Evolutionary conservation across 1,140 invertebrate species (phyloP).

Genomic region (Artemia franciscana): DNA sequence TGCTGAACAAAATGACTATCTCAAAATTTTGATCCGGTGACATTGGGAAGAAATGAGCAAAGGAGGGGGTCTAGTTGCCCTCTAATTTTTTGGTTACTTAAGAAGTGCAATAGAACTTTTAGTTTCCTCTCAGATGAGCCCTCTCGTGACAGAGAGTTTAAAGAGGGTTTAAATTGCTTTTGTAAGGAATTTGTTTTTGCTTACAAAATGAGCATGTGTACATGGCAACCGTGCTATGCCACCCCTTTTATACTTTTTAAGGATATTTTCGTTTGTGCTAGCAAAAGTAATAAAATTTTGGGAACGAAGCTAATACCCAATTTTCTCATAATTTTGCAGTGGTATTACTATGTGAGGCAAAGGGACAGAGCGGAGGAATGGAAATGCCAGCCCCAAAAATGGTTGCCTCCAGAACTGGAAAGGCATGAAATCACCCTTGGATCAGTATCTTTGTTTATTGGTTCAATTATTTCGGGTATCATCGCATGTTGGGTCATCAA

Average conservation of each 20-base stretch:
- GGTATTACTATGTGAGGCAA: constrained; percentile 38
- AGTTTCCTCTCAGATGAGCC: too few species aligned
- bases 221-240: too few species aligned
- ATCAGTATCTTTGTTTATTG: constrained; percentile 29
- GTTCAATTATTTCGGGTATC: constrained; percentile 27
- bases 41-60: too few species aligned
- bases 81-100: too few species aligned
- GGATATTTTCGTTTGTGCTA: not conserved
- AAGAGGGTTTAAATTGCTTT: too few species aligned
- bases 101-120: too few species aligned
- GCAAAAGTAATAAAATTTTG: constrained; percentile 2
- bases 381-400: constrained; percentile 47
- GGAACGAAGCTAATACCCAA: constrained; percentile 11
- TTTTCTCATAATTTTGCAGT: constrained; percentile 23
- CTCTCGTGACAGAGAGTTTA: too few species aligned
- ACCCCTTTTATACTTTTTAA: constrained; percentile 13
- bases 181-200: too few species aligned
- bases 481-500: constrained; percentile 38
- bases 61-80: too few species aligned
- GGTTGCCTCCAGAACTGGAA: constrained; percentile 35
- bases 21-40: too few species aligned
- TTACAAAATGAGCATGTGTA: too few species aligned
- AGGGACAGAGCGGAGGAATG: constrained; percentile 32
- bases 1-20: too few species aligned
- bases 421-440: constrained; percentile 39